Conservation (phyloP, 2,888 invertebrate species). For the Dryobota labecula region DNA sequence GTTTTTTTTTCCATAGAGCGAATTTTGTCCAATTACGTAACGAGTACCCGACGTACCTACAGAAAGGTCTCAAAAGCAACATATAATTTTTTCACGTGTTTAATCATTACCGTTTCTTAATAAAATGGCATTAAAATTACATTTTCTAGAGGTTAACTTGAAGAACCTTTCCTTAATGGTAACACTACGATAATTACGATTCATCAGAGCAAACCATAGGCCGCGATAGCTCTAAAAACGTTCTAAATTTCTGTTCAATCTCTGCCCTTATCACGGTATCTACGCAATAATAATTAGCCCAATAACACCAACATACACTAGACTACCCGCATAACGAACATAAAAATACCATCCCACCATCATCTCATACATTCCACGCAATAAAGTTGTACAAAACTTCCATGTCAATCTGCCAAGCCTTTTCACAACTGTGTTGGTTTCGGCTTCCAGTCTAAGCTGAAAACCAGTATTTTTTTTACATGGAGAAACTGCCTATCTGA, state of each 20-base stretch:
- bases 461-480: not conserved
- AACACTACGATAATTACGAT: too few species aligned
- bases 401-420: constrained; percentile 4
- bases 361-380: not conserved
- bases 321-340: constrained; percentile 36
- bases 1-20: too few species aligned
- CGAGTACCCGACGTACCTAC: too few species aligned
- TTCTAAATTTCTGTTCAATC: too few species aligned
- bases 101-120: too few species aligned
- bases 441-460: not conserved
- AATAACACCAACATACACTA: not conserved
- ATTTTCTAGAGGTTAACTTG: too few species aligned
- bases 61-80: too few species aligned
- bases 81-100: too few species aligned
- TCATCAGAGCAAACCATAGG: not conserved
- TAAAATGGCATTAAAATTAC: too few species aligned
- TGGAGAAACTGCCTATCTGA: not conserved
- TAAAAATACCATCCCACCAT: constrained; percentile 8
- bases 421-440: not conserved
- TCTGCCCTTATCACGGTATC: not conserved
- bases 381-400: constrained; percentile 39
- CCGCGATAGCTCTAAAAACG: too few species aligned
- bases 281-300: constrained; percentile 4
- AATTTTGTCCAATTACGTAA: too few species aligned
- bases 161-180: too few species aligned